These are phyloP conservation scores for Dendrolimus kikuchii DNA, from an alignment of 1,140 invertebrate genomes.

Conservation along the genomic window DNA sequence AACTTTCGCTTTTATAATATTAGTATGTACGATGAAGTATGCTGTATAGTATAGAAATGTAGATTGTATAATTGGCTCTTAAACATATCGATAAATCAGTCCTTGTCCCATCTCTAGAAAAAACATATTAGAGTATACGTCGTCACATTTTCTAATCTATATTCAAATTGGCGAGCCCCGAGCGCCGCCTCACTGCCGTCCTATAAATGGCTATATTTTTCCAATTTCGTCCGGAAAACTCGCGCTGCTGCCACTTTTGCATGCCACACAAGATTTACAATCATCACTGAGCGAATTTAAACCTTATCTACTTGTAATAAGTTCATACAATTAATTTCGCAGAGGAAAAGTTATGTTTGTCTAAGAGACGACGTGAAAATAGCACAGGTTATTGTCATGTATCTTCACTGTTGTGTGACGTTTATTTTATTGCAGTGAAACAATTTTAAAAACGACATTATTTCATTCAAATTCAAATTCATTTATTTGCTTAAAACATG, in stretches of 20 bases:
- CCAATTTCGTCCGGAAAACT: conserved; percentile 56
- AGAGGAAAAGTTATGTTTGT: conserved; percentile 5
- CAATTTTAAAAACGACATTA: no score
- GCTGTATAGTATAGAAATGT: no score
- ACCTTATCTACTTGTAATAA: not conserved
- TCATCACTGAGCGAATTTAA: not conserved
- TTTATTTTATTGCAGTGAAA: conserved; percentile 11
- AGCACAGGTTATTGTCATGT: conserved; percentile 9
- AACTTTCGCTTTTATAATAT: no score
- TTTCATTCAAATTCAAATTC: no score
- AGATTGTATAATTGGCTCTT: no score
- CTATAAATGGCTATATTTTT: conserved; percentile 59
- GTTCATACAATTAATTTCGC: not conserved
- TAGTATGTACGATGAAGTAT: no score
- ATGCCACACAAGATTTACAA: conserved; percentile 1
- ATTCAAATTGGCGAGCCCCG: conserved; percentile 59
- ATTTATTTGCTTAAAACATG: no score
- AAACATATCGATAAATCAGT: no score
- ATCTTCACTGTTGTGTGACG: conserved; percentile 10
- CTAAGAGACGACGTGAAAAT: conserved; percentile 12
- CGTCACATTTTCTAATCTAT: conserved; percentile 64
- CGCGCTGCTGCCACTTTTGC: conserved; percentile 17
- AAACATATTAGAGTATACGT: conserved; percentile 55
- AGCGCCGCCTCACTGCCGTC: conserved; percentile 28
- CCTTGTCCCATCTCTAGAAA: conserved; percentile 22